phyloP scores from a whole-genome alignment of 1,140 invertebrate genomes.

The Cyclina sinensis region DNA sequence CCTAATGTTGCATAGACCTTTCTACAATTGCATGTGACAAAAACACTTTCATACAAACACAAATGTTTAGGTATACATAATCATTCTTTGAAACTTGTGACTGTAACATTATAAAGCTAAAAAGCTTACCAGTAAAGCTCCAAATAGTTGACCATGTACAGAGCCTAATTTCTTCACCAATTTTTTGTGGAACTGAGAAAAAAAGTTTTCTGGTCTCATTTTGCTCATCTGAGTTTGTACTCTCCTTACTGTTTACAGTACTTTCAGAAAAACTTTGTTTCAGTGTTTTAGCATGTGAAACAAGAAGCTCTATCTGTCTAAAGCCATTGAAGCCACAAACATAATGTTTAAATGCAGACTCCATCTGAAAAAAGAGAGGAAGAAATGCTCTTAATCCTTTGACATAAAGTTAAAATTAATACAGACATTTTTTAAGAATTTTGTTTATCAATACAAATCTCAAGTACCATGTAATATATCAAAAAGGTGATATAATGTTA shows the following conservation, averaged over 20 bases:
- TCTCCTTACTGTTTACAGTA: background rate
- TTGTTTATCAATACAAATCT: too few species aligned
- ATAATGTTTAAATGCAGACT: background rate
- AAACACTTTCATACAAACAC: too few species aligned
- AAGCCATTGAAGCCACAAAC: conserved; percentile 11
- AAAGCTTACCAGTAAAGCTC: background rate
- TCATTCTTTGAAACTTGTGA: too few species aligned
- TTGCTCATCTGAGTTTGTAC: background rate
- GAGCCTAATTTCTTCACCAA: background rate
- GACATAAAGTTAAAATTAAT: too few species aligned
- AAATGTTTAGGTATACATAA: too few species aligned
- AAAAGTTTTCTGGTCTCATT: background rate
- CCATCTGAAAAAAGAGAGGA: background rate
- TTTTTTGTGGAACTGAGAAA: background rate
- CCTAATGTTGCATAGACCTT: too few species aligned
- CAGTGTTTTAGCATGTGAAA: background rate
- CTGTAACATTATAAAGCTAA: background rate
- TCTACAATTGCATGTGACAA: too few species aligned
- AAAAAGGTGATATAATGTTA: too few species aligned
- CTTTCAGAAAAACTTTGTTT: background rate
- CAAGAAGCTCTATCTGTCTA: background rate
- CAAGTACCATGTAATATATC: too few species aligned
- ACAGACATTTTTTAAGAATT: too few species aligned
- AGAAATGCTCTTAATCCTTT: background rate
- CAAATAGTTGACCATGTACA: background rate